Base-by-base conservation (phyloP, 2,888 invertebrate species). In the Gasteruption jaculator region DNA sequence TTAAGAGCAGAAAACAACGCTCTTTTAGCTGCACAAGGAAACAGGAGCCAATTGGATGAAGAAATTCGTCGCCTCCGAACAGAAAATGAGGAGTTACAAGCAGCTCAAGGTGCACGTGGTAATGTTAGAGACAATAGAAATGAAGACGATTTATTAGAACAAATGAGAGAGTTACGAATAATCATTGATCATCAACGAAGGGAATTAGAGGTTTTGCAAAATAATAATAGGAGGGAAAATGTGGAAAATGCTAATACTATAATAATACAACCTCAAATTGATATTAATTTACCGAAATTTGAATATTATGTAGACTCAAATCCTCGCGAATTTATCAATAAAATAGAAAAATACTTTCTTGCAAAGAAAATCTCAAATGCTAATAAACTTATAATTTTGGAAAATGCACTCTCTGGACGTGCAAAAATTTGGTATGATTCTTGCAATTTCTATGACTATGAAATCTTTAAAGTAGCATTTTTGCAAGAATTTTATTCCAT, bases 401-500 rank as follows among this genome's bases (percentile, higher is more conserved):
- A 39, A 18, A 46, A 15, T 11, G 19, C 14, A 5, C 39, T 46
- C n/a, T 39, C 41, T 10, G 46, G 14, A 8, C 3, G 26, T 42
- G 34, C 38, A 19, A 5, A 40, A 6, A 31, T 41, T 35, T 19
- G 46, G 38, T 34, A 31, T 36, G 12, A 39, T 37, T n/a, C 22
- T 27, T 24, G 30, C 24, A 20, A 41, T 33, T 11, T 44, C 40
- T 11, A 20, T 14, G 29, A 20, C n/a, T 27, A 41, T 18, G 30
- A 43, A 15, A 22, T 38, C 4, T 49, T 49, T 16, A 41, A 39
- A 18, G 8, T 15, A 16, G 11, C 21, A 31, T 48, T 45, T 19
- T n/a, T 19, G 7, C 20, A 21, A 8, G 39, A 45, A n/a, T 48
- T 48, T 39, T 45, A 45, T 33, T 44, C 47, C 1, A 32, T 39